A percentile compares a stretch with the other conserved stretches of the same genome.
Evolutionary conservation across 2,888 invertebrate species (phyloP).

Genomic region (Conomelus anceps): DNA sequence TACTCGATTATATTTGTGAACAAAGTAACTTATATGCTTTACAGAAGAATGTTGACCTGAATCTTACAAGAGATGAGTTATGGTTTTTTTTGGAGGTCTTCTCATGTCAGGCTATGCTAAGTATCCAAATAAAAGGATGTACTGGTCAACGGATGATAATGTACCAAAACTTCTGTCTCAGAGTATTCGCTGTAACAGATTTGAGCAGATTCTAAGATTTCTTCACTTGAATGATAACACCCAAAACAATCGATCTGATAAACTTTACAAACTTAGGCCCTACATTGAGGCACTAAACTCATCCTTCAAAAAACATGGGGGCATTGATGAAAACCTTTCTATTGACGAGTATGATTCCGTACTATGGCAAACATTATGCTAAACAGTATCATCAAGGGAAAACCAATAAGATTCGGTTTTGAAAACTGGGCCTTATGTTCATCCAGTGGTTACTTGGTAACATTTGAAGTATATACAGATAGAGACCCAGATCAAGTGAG

Average conservation of each 20-base stretch:
- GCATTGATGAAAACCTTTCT: background rate
- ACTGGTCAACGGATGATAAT: slow-evolving; percentile 12
- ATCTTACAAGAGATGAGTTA: slow-evolving; percentile 19
- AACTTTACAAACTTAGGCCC: too few species aligned
- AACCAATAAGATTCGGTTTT: slow-evolving; percentile 18
- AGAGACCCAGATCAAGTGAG: background rate
- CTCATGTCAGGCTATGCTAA: slow-evolving; percentile 17
- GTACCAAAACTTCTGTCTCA: slow-evolving; percentile 7
- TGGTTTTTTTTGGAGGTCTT: slow-evolving; percentile 9
- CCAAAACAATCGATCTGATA: too few species aligned
- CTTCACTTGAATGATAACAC: too few species aligned
- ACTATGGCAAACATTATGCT: slow-evolving; percentile 19
- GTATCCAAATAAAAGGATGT: slow-evolving; percentile 15
- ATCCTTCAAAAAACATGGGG: background rate
- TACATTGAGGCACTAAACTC: background rate
- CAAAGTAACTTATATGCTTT: slow-evolving; percentile 19
- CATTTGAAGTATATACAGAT: slow-evolving; percentile 17
- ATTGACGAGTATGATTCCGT: slow-evolving; percentile 19
- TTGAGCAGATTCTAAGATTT: background rate
- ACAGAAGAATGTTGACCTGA: slow-evolving; percentile 17
- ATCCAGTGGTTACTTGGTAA: slow-evolving; percentile 13
- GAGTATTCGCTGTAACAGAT: slow-evolving; percentile 14
- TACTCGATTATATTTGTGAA: slow-evolving; percentile 14
- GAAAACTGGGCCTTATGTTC: slow-evolving; percentile 22
- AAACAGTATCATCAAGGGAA: slow-evolving; percentile 18